These are phyloP conservation scores for Hylia prasina DNA, from an alignment of 2,113 vertebrate genomes.

Conservation along the genomic window DNA sequence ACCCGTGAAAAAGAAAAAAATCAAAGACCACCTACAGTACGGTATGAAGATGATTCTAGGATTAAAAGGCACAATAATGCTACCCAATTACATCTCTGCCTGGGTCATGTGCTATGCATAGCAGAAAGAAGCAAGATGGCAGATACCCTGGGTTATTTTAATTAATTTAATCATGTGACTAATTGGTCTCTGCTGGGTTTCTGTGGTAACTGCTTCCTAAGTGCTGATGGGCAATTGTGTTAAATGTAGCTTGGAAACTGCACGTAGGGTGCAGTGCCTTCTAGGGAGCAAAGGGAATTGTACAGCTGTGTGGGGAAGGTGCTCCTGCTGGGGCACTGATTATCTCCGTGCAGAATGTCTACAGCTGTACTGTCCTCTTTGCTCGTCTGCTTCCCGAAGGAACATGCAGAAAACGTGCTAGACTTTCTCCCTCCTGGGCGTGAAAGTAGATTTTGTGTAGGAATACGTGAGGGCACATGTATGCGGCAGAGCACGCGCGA, in stretches of 20 bases:
- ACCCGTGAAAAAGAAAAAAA: constrained; percentile 11
- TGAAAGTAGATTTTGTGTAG: constrained; percentile 27
- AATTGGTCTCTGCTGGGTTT: constrained; percentile 86
- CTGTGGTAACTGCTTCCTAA: constrained; percentile 85
- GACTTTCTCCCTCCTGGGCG: neutral
- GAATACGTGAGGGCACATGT: neutral
- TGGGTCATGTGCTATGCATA: constrained; percentile 63
- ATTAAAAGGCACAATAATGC: constrained; percentile 52
- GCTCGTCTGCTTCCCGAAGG: neutral
- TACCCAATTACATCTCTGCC: constrained; percentile 61
- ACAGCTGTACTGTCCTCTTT: constrained; percentile 61
- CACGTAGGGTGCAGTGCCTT: constrained; percentile 70
- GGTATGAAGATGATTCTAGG: constrained; percentile 46
- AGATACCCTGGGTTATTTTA: constrained; percentile 81
- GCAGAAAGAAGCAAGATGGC: constrained; percentile 75
- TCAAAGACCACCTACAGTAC: constrained; percentile 34
- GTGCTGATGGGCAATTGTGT: constrained; percentile 81
- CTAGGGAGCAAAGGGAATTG: constrained; percentile 68
- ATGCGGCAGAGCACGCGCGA: neutral
- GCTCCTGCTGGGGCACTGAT: constrained; percentile 76
- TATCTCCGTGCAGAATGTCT: constrained; percentile 56
- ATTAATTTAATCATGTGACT: constrained; percentile 88
- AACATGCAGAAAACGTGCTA: neutral
- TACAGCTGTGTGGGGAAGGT: constrained; percentile 74
- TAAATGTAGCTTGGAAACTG: constrained; percentile 83